phyloP scores from a whole-genome alignment of 1,140 invertebrate genomes.

The Neelides sp. region DNA sequence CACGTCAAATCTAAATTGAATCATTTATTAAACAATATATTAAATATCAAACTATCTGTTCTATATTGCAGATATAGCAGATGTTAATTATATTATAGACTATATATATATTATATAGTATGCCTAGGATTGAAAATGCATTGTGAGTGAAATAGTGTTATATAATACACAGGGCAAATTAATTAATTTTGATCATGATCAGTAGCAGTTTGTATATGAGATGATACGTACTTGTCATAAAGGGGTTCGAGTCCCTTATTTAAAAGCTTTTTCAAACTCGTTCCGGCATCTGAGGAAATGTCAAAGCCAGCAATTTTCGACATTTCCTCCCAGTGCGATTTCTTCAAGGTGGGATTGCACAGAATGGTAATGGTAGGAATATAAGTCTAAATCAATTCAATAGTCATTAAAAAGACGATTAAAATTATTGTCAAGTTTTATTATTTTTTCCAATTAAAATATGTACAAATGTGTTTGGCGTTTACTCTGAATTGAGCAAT shows the following conservation, averaged over 20 bases:
- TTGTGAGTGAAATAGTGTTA: too few relatives aligned
- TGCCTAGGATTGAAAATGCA: too few relatives aligned
- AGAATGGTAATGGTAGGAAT: slow-evolving; percentile 67
- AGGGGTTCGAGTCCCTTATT: slow-evolving; percentile 57
- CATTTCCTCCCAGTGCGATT: slow-evolving; percentile 85
- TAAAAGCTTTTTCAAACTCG: slow-evolving; percentile 69
- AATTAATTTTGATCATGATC: background rate
- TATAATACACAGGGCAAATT: too few relatives aligned
- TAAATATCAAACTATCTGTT: background rate
- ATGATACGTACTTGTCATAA: slow-evolving; percentile 51
- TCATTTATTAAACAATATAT: background rate
- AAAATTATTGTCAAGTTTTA: background rate
- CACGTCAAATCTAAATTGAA: slow-evolving; percentile 47
- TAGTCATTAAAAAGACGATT: background rate
- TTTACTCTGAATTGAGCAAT: slow-evolving; percentile 62
- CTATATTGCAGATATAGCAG: too few relatives aligned
- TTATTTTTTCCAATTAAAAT: slow-evolving; percentile 5
- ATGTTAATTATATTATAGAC: background rate
- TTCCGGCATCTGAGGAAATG: slow-evolving; percentile 70
- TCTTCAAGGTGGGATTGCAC: slow-evolving; percentile 72
- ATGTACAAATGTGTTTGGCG: too few relatives aligned
- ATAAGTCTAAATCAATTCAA: slow-evolving; percentile 46
- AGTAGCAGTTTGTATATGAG: background rate
- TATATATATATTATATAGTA: background rate
- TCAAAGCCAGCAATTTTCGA: slow-evolving; percentile 65